Conservation (phyloP, 2,113 vertebrate genomes). For the Dipodomys stephensi region DNA sequence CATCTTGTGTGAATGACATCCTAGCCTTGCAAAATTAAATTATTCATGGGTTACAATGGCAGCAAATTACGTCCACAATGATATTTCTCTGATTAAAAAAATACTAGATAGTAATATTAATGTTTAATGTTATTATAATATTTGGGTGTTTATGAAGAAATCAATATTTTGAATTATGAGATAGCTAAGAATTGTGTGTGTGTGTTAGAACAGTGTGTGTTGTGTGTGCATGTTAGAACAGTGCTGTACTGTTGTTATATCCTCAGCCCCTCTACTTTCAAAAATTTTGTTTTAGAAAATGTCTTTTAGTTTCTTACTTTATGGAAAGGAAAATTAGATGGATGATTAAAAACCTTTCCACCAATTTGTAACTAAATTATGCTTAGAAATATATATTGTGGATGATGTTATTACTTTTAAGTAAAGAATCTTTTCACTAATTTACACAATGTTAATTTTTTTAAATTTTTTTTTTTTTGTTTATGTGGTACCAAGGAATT, state of each 20-base stretch:
- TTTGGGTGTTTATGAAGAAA: slow-evolving; percentile 64
- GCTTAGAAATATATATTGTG: slow-evolving; percentile 14
- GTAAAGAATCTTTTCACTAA: background rate
- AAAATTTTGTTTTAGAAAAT: slow-evolving; percentile 3
- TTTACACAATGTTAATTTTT: background rate
- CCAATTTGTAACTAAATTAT: slow-evolving; percentile 29
- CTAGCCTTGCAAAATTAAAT: slow-evolving; percentile 49
- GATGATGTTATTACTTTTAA: background rate
- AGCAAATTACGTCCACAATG: slow-evolving; percentile 39
- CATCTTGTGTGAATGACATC: background rate
- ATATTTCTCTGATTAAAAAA: slow-evolving; percentile 49
- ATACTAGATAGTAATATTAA: slow-evolving; percentile 38
- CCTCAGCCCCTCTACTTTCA: background rate
- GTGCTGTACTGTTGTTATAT: too few species aligned
- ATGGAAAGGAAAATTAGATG: slow-evolving; percentile 39
- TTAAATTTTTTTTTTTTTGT: background rate
- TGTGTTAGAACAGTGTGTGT: background rate
- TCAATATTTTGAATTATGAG: slow-evolving; percentile 46
- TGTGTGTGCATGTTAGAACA: background rate
- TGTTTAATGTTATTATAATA: slow-evolving; percentile 60
- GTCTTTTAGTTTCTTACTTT: slow-evolving; percentile 17
- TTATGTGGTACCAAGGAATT: background rate
- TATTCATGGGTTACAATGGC: background rate
- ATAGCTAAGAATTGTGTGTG: background rate
- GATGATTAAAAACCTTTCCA: background rate